These are phyloP conservation scores for Ceratotherium simum DNA, from an alignment of 2,113 vertebrate species.

Conservation along the genomic window DNA sequence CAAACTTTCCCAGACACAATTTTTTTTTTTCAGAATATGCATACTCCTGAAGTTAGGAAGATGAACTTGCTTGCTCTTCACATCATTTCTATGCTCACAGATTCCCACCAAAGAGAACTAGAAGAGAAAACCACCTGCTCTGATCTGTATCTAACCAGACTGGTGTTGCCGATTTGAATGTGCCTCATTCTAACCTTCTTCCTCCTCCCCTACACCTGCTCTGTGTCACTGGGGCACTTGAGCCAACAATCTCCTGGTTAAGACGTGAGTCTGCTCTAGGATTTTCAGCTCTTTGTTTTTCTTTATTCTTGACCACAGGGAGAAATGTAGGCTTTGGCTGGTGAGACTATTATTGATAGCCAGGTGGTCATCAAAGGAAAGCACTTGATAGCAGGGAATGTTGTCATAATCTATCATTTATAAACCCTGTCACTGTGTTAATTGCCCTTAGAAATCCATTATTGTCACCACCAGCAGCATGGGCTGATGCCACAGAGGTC, in stretches of 20 bases:
- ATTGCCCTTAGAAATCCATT: slow-evolving; percentile 65
- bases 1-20: not conserved
- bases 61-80: not conserved
- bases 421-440: slow-evolving; percentile 61
- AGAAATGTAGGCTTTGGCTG: slow-evolving; percentile 39
- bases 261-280: not conserved
- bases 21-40: not conserved
- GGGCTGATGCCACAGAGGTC: slow-evolving; percentile 39
- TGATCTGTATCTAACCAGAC: not conserved
- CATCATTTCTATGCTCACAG: not conserved
- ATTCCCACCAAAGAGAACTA: not conserved
- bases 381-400: not conserved
- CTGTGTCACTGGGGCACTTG: not conserved
- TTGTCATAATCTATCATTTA: slow-evolving; percentile 69
- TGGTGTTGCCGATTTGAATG: not conserved
- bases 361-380: slow-evolving; percentile 55
- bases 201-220: not conserved
- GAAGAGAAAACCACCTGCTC: not conserved
- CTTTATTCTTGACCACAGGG: not conserved
- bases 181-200: not conserved
- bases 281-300: not conserved
- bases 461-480: slow-evolving; percentile 24
- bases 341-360: not conserved
- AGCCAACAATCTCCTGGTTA: not conserved
- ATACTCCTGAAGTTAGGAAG: not conserved